These are phyloP conservation scores for Acanthoscelides obtectus DNA, from an alignment of 2,888 invertebrate species.

Conservation along the genomic window DNA sequence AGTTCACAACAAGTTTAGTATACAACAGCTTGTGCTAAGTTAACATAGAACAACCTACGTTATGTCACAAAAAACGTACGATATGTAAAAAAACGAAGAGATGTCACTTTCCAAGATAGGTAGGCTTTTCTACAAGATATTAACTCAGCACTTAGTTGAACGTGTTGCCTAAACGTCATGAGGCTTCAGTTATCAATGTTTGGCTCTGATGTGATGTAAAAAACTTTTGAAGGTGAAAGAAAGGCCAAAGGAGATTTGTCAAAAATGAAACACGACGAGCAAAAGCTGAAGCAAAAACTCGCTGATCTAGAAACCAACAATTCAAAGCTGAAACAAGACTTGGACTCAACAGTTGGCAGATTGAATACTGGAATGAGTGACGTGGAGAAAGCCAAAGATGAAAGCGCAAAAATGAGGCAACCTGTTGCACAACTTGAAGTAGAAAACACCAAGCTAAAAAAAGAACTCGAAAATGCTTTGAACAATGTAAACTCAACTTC, in stretches of 20 bases:
- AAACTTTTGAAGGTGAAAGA: slow-evolving; percentile 16
- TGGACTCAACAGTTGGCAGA: slow-evolving; percentile 18
- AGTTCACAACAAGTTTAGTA: too few species aligned
- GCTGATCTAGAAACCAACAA: slow-evolving; percentile 18
- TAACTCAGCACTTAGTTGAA: too few species aligned
- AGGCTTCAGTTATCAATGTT: too few species aligned
- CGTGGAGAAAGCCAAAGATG: slow-evolving; percentile 19
- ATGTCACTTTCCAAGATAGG: too few species aligned
- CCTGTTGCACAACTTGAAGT: slow-evolving; percentile 21
- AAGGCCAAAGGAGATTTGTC: slow-evolving; percentile 10
- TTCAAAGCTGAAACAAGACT: slow-evolving; percentile 22
- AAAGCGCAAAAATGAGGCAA: slow-evolving; percentile 19
- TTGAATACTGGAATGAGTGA: slow-evolving; percentile 13
- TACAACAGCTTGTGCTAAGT: too few species aligned
- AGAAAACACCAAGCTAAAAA: slow-evolving; percentile 22
- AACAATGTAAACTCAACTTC: slow-evolving; percentile 7
- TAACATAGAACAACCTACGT: too few species aligned
- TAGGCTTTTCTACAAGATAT: too few species aligned
- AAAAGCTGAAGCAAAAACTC: slow-evolving; percentile 6
- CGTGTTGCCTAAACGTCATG: too few species aligned
- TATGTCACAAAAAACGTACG: too few species aligned
- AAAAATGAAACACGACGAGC: slow-evolving; percentile 2
- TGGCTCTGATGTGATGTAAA: too few species aligned
- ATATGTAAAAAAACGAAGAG: too few species aligned
- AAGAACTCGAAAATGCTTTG: slow-evolving; percentile 15